Evolutionary conservation across 2,888 invertebrate species (phyloP).

Genomic region (Xylota sylvarum): DNA sequence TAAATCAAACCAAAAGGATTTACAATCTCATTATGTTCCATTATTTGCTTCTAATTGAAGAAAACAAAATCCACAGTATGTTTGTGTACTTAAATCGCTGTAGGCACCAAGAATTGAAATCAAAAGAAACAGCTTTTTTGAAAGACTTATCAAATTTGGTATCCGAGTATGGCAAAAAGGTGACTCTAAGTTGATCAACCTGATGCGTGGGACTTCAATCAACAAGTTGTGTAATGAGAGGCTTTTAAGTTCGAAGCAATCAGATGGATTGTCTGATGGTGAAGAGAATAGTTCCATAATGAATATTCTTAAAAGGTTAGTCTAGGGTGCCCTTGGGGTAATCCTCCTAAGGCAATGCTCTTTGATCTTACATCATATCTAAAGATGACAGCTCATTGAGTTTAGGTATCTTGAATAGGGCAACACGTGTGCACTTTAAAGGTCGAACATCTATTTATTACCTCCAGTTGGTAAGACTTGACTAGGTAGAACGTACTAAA

Average conservation of each 20-base stretch:
- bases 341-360: too few species aligned
- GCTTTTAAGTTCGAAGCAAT: neutral
- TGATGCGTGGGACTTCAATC: neutral
- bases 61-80: too few species aligned
- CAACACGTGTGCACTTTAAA: too few species aligned
- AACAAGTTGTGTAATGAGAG: neutral
- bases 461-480: too few species aligned
- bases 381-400: too few species aligned
- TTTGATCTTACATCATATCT: too few species aligned
- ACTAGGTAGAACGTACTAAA: too few species aligned
- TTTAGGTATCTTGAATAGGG: too few species aligned
- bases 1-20: slow-evolving; percentile 2
- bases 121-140: neutral
- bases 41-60: neutral
- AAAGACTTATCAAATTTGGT: neutral
- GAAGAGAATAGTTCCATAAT: neutral
- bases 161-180: neutral
- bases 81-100: neutral
- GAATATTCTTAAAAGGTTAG: neutral
- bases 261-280: neutral
- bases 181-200: neutral
- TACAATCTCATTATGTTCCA: slow-evolving; percentile 1
- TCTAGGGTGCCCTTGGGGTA: neutral
- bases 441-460: too few species aligned
- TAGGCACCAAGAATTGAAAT: neutral